Evolutionary conservation across 1,140 invertebrate species (phyloP).

Genomic region (Dinoponera quadriceps): DNA sequence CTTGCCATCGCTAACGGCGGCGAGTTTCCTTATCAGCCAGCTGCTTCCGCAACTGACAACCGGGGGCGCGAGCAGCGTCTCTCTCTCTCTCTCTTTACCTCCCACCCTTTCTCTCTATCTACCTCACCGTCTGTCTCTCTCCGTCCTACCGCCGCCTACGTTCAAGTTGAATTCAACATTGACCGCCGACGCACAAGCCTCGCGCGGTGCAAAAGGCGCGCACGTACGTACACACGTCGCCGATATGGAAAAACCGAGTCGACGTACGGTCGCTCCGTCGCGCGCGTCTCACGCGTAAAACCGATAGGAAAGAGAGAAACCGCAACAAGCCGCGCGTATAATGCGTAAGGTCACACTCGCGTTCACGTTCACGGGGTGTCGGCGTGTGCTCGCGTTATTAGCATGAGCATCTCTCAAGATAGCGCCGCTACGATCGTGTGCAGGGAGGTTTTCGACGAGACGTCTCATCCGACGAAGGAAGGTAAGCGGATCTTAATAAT

Average conservation of each 20-base stretch:
- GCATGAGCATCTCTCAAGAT: slow-evolving; percentile 85
- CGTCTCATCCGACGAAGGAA: slow-evolving; percentile 91
- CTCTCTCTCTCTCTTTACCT: not conserved
- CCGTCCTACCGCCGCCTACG: slow-evolving; percentile 73
- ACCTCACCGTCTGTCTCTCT: slow-evolving; percentile 47
- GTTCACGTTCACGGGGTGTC: slow-evolving; percentile 47
- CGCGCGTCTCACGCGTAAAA: slow-evolving; percentile 1
- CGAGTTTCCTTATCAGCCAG: slow-evolving; percentile 64
- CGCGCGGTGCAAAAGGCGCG: slow-evolving; percentile 63
- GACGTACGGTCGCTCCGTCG: not conserved
- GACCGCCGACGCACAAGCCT: slow-evolving; percentile 75
- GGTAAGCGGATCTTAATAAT: slow-evolving; percentile 85
- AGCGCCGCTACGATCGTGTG: slow-evolving; percentile 89
- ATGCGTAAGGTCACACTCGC: slow-evolving; percentile 54
- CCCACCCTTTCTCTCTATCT: slow-evolving; percentile 21
- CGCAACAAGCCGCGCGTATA: slow-evolving; percentile 29
- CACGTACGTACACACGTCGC: slow-evolving; percentile 37
- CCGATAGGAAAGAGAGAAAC: not conserved
- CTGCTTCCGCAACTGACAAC: slow-evolving; percentile 63
- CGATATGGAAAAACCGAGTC: slow-evolving; percentile 67
- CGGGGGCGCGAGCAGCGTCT: slow-evolving; percentile 56
- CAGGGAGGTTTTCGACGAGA: slow-evolving; percentile 93
- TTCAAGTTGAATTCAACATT: slow-evolving; percentile 83
- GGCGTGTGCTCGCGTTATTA: slow-evolving; percentile 51
- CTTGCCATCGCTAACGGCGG: slow-evolving; percentile 44